These are phyloP conservation scores for Bothrops jararaca DNA, from an alignment of 2,113 vertebrate species.

Conservation along the genomic window DNA sequence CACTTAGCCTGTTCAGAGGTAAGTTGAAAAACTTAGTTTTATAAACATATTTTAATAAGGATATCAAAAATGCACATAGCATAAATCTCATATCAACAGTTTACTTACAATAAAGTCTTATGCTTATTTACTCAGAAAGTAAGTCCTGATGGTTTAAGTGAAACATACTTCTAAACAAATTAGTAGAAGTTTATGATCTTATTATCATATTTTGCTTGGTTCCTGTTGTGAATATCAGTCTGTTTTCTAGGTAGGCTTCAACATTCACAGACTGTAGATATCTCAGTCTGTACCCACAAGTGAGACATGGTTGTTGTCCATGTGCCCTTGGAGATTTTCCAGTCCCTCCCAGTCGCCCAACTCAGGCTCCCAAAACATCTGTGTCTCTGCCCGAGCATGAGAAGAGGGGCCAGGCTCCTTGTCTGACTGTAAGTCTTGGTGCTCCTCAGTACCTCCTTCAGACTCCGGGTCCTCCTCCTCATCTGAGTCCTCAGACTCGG, in stretches of 20 bases:
- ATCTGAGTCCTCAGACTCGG: too few species aligned
- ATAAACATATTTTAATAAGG: background rate
- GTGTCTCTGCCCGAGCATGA: too few species aligned
- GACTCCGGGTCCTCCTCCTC: too few species aligned
- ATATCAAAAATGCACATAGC: background rate
- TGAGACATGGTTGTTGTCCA: background rate
- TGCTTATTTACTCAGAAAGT: background rate
- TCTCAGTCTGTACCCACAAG: background rate
- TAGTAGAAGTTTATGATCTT: background rate
- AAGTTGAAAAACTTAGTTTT: slow-evolving; percentile 46
- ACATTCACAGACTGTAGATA: background rate
- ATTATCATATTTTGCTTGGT: background rate
- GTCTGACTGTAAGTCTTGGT: too few species aligned
- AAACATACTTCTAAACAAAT: background rate
- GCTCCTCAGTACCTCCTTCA: too few species aligned
- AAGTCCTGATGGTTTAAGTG: background rate
- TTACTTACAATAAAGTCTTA: background rate
- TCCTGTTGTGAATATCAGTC: background rate
- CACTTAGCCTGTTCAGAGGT: slow-evolving; percentile 97
- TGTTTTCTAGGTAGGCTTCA: background rate
- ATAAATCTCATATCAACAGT: background rate
- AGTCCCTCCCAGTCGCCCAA: background rate
- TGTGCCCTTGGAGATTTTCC: background rate
- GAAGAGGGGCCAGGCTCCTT: too few species aligned
- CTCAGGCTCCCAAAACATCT: too few species aligned